Evolutionary conservation across 2,113 vertebrate species (phyloP), one percentile per base, ranked within the genome.

Genomic region (Hippotragus niger): DNA sequence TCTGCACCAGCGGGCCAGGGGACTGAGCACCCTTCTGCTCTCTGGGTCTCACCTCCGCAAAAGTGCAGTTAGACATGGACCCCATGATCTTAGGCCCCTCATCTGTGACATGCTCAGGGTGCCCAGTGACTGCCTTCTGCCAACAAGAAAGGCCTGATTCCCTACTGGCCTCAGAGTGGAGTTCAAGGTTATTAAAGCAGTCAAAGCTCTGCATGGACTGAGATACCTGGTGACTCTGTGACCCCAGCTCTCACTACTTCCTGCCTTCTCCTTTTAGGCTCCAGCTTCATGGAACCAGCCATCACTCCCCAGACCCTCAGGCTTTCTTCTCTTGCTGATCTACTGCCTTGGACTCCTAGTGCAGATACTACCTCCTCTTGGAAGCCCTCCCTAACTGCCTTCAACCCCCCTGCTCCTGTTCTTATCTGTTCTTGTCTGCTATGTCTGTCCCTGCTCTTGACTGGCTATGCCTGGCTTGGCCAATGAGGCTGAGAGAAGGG

Each of bases 331-430:
- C 43, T 91, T 33, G 9, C 45, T 43, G 33, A 52, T 29, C n/a
- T 62, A 31, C n/a, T 67, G 58, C 36, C 53, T 71, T 47, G 17
- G 14, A 15, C 58, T 86, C 47, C 74, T 5, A 3, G 25, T 1
- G 7, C 29, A 92, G 47, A 43, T 53, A 55, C 9, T 0, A 36
- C 45, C 55, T 94, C 47, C 60, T 96, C 76, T n/a, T 33, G 64
- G 89, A 95, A 97, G 81, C 40, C 84, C 76, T 90, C 55, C 71
- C 53, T 45, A 50, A 50, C 81, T 43, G 7, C 31, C 52, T 67
- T 47, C 23, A 2, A 11, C 74, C 19, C 25, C n/a, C 67, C 33
- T 7, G 12, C 85, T 88, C n/a, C 57, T 47, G 21, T 53, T 76
- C 45, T 53, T 57, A 88, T 11, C n/a, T 80, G 33, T 40, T 87